Percentiles rank a stretch among this genome's conserved stretches.
phyloP scores from a whole-genome alignment of 2,797 vertebrate genomes.

The Hippocampus kuda region DNA sequence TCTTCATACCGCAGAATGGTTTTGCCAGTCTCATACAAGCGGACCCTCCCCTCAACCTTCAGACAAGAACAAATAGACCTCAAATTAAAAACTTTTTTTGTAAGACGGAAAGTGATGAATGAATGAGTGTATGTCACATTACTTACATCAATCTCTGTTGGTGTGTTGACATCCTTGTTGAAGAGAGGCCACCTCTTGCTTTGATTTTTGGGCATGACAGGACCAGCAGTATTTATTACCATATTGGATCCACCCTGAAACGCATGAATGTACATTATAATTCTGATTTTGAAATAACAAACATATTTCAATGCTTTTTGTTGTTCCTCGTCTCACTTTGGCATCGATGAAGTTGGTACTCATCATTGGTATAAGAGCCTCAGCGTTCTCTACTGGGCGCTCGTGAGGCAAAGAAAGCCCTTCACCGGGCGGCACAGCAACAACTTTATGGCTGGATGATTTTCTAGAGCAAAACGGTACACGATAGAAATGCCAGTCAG shows the following conservation, averaged over 20 bases:
- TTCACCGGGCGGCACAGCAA: constrained; percentile 58
- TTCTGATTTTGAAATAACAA: not conserved
- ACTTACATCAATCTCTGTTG: constrained; percentile 71
- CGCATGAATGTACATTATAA: constrained; percentile 4
- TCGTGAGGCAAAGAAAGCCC: constrained; percentile 55
- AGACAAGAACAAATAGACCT: constrained; percentile 6
- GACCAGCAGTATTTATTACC: constrained; percentile 70
- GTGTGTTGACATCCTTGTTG: constrained; percentile 41
- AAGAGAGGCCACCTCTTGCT: constrained; percentile 70
- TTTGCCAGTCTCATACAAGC: constrained; percentile 72
- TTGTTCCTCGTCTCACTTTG: constrained; percentile 70
- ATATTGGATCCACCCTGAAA: constrained; percentile 75
- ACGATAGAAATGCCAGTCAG: constrained; percentile 7
- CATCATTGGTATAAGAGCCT: constrained; percentile 73
- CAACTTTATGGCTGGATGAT: constrained; percentile 73
- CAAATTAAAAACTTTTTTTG: not conserved
- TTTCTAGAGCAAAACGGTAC: constrained; percentile 63
- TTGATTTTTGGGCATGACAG: constrained; percentile 58
- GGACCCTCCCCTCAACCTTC: constrained; percentile 66
- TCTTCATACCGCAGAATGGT: constrained; percentile 63
- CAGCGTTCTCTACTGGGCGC: constrained; percentile 63
- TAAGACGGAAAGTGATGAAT: too few relatives aligned
- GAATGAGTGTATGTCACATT: not conserved
- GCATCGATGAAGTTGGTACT: constrained; percentile 69
- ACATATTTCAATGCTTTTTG: not conserved